Evolutionary conservation across 2,797 vertebrate species (phyloP), one percentile per base, ranked within the genome.

Genomic region (Rhadinocentrus ornatus): DNA sequence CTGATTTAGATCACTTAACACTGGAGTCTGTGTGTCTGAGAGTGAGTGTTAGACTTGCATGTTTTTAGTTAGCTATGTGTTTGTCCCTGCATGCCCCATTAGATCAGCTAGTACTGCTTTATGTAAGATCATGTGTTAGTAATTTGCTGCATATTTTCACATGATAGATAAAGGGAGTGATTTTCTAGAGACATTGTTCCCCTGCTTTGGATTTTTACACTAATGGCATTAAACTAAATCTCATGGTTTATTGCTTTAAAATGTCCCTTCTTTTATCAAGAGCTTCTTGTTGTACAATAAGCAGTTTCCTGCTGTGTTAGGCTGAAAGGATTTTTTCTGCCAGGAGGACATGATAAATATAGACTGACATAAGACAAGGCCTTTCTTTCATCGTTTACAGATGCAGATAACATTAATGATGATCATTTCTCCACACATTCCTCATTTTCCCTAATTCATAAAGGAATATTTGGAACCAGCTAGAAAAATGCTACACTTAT

Each of bases 101-200:
- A 75, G 44, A 62, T 69, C 31, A 60, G 50, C 59, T 71, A 29
- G 9, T 66, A 41, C 15, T 63, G 35, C 57, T 52, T 71, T 29
- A 32, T 72, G 70, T 58, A 53, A 70, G 62, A 57, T 74, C 62
- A 58, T 12, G 20, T 70, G 37, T 48, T 52, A 63, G 22, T 48
- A 78, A 78, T 69, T 72, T 74, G 48, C 50, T 16, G 2, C 29
- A 50, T 62, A 44, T 54, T 68, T 78, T 68, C 48, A 57, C 48
- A 72, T 60, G 52, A 70, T 63, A 20, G 27, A 2, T n/a, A 61
- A 29, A 13, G 6, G 48, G 58, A 41, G 11, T 39, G 53, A 52
- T 5, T 53, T 46, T 11, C 15, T 46, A n/a, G 39, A 72, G 22
- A 12, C 9, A 56, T 7, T 46, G 37, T 58, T 63, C 32, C 20